Evolutionary conservation across 1,140 invertebrate species (phyloP), one percentile per base, ranked within the genome.

Genomic region (Zaprionus gabonicus): DNA sequence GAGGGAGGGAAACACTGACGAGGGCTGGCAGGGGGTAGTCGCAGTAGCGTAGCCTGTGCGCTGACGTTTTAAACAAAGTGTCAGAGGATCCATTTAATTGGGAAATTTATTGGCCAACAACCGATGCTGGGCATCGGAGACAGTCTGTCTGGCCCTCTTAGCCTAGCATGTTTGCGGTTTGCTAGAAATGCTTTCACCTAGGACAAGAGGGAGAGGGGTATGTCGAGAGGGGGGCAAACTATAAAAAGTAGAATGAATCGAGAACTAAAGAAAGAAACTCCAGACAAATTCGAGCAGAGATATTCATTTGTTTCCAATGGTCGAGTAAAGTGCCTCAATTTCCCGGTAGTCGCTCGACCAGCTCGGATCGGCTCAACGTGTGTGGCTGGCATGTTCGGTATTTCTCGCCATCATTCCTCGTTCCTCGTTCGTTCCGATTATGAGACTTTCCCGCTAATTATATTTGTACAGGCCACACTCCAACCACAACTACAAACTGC

Each of bases 11-110:
- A 46, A 25, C 23, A 27, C 5, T 44, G 41, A 62, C 70, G 65
- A 28, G 49, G 62, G 64, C 65, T 70, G 62, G 69, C 71, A 63
- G 69, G 84, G 78, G 81, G 75, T 88, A 85, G 75, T 76, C 74
- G 70, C 78, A 72, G 77, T 71, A 76, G 79, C 70, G 36, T 46
- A 20, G 72, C 49, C 67, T 65, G 55, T 76, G 69, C 74, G 74
- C 71, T 80, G 81, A 78, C 71, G 59, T 81, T 79, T 66, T 57
- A 70, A 73, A 75, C 76, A 77, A 90, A 84, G 79, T 84, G 85
- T 90, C 85, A 90, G 84, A 90, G 73, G 78, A 85, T 85, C 81
- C 81, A 90, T 90, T 90, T 90, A 90, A 90, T 90, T 90, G 85
- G 76, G 62, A 90, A 90, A 90, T 90, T 90, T 90, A 90, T 90